A percentile compares a stretch with the other conserved stretches of the same genome.
Evolutionary conservation across 1,140 invertebrate species (phyloP).

Genomic region (Dufourea novaeangliae): DNA sequence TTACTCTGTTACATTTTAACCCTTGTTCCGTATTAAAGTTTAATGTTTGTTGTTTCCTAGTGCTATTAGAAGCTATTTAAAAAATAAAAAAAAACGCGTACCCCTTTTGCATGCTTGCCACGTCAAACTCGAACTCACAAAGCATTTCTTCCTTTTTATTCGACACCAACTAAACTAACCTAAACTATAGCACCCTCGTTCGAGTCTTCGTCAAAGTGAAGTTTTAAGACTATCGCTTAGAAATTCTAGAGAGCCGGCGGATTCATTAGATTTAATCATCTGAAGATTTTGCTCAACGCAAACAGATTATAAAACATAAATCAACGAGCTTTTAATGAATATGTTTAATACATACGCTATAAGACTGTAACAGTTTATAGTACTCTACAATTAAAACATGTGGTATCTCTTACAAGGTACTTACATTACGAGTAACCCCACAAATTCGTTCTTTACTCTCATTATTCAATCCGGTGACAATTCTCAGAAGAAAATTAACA

Average conservation of each 20-base stretch:
- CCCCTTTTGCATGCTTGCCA: constrained; percentile 52
- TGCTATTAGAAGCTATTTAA: neutral
- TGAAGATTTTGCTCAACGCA: constrained; percentile 62
- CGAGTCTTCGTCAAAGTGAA: constrained; percentile 58
- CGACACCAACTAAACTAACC: constrained; percentile 46
- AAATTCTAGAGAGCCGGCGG: constrained; percentile 21
- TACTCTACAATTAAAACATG: constrained; percentile 76
- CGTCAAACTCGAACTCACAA: constrained; percentile 48
- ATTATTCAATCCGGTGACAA: constrained; percentile 30
- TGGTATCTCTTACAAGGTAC: constrained; percentile 75
- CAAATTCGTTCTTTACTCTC: constrained; percentile 64
- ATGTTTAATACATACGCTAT: constrained; percentile 71
- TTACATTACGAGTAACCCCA: constrained; percentile 70
- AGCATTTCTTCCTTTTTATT: constrained; percentile 55
- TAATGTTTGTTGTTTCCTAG: neutral
- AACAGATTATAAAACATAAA: constrained; percentile 62
- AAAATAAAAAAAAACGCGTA: constrained; percentile 23
- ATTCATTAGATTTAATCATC: constrained; percentile 41
- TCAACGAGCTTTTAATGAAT: constrained; percentile 65
- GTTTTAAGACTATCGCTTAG: constrained; percentile 58
- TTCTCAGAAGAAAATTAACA: constrained; percentile 41
- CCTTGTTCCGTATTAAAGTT: constrained; percentile 1
- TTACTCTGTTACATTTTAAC: neutral
- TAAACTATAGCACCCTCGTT: constrained; percentile 64
- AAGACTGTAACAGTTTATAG: constrained; percentile 76